These are phyloP conservation scores for Parnassius apollo DNA, from an alignment of 2,888 invertebrate genomes.

Conservation along the genomic window DNA sequence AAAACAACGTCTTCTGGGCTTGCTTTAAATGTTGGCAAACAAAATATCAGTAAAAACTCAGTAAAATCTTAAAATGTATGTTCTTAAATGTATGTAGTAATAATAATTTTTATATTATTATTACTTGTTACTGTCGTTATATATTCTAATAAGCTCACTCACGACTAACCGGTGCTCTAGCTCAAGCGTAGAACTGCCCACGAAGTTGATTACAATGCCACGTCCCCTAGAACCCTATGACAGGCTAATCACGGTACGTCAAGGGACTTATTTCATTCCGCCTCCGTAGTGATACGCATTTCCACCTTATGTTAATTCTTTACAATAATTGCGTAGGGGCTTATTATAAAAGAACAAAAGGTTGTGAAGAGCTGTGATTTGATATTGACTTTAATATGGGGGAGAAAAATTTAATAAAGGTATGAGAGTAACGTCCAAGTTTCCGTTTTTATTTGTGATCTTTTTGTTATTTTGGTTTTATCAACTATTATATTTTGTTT, in stretches of 20 bases:
- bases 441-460: no score
- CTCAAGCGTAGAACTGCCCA: conserved; percentile 36
- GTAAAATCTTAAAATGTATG: no score
- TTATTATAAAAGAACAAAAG: conserved; percentile 28
- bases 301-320: conserved; percentile 27
- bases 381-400: conserved; percentile 9
- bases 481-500: no score
- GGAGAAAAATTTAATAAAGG: neutral
- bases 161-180: conserved; percentile 2
- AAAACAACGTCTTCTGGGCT: no score
- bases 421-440: neutral
- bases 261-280: conserved; percentile 49
- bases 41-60: no score
- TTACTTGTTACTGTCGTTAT: neutral
- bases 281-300: conserved; percentile 25
- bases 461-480: no score
- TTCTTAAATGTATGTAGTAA: no score
- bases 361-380: conserved; percentile 12
- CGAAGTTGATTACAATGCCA: conserved; percentile 56
- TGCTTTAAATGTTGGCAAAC: no score
- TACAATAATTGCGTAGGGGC: conserved; percentile 24
- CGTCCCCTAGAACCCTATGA: conserved; percentile 50
- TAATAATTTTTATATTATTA: no score
- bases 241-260: conserved; percentile 65
- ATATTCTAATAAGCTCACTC: neutral